phyloP scores from a whole-genome alignment of 2,888 invertebrate genomes.

The Steinernema carpocapsae region DNA sequence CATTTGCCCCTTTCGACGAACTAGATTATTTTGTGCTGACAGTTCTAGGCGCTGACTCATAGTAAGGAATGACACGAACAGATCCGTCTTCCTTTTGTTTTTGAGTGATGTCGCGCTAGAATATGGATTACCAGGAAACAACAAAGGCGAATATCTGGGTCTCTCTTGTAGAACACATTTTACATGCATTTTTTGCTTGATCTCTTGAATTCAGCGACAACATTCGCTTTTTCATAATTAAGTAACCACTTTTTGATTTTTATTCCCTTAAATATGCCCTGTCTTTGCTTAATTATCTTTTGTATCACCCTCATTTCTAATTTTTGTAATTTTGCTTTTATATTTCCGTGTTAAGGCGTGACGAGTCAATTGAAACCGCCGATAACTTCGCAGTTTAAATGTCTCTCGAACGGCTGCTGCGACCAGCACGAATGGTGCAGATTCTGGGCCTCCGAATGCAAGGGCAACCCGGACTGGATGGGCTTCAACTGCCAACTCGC shows the following conservation, averaged over 20 bases:
- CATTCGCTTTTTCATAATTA: too few relatives aligned
- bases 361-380: constrained; percentile 31
- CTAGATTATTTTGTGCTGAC: constrained; percentile 15
- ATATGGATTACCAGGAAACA: constrained; percentile 7
- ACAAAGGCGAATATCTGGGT: too few relatives aligned
- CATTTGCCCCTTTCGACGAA: not conserved
- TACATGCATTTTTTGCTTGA: too few relatives aligned
- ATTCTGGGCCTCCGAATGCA: constrained; percentile 60
- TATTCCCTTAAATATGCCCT: too few relatives aligned
- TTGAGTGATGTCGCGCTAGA: not conserved
- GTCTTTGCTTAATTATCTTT: not conserved
- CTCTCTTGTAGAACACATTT: not conserved
- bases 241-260: too few relatives aligned
- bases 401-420: constrained; percentile 62
- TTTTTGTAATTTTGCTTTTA: not conserved
- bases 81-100: constrained; percentile 31
- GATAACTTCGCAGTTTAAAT: constrained; percentile 53
- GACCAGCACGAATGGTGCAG: constrained; percentile 64
- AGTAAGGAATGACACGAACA: constrained; percentile 13
- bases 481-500: constrained; percentile 59
- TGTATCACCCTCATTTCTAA: not conserved
- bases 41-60: constrained; percentile 15
- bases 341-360: not conserved
- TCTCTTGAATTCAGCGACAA: too few relatives aligned
- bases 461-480: constrained; percentile 64